Evolutionary conservation across 2,888 invertebrate species (phyloP).

Genomic region (Autographa pulchrina): DNA sequence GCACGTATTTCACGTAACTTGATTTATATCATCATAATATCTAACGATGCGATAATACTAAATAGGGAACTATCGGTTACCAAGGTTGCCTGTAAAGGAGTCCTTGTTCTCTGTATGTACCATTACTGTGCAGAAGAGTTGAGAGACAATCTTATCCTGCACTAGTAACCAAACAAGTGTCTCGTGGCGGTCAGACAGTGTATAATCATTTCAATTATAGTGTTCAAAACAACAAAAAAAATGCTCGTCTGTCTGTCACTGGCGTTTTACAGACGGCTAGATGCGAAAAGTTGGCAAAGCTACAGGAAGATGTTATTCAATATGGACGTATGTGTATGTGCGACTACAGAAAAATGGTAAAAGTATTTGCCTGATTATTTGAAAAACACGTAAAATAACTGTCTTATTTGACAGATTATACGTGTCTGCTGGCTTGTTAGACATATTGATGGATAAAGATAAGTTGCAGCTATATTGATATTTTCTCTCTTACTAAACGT

Average conservation of each 20-base stretch:
- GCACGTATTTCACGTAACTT: not conserved
- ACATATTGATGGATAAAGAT: constrained; percentile 1
- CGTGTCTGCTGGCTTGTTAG: not conserved
- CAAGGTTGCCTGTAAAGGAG: constrained; percentile 16
- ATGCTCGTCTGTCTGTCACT: not conserved
- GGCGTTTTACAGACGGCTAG: not conserved
- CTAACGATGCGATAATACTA: constrained; percentile 12
- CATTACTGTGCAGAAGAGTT: not conserved
- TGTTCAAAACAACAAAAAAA: not conserved
- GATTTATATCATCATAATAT: constrained; percentile 12
- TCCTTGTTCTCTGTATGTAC: not conserved
- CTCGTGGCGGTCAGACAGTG: not conserved
- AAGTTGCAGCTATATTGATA: not conserved
- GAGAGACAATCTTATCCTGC: not conserved
- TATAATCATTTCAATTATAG: not conserved
- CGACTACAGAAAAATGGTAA: too few relatives aligned
- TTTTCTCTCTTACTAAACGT: too few relatives aligned
- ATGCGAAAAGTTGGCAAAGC: not conserved
- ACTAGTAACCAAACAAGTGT: not conserved
- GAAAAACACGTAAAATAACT: too few relatives aligned
- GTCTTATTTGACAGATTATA: not conserved
- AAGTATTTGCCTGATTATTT: too few relatives aligned
- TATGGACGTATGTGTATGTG: not conserved
- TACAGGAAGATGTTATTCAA: not conserved
- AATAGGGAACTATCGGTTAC: constrained; percentile 19